Percentiles rank a stretch among this genome's conserved stretches.
These are phyloP conservation scores for Oscheius sp. DNA, from an alignment of 2,888 invertebrate genomes.

Conservation along the genomic window DNA sequence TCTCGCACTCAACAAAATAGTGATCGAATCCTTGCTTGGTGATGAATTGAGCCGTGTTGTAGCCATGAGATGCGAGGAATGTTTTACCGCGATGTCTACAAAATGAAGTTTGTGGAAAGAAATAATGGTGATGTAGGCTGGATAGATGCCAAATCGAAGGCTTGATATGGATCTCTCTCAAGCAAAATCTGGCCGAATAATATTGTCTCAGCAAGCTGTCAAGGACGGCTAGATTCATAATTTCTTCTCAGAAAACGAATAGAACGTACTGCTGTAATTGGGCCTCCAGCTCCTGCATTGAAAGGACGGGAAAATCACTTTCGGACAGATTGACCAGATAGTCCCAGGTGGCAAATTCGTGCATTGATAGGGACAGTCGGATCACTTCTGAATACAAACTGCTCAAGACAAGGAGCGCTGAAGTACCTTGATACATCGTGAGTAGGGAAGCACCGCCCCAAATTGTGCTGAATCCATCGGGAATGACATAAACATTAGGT, in stretches of 20 bases:
- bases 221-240: too few species aligned
- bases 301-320: constrained; percentile 68
- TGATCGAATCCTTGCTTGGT: constrained; percentile 96
- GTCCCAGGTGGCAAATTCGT: constrained; percentile 62
- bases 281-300: constrained; percentile 66
- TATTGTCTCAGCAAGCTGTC: too few species aligned
- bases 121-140: too few species aligned
- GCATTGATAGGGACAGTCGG: constrained; percentile 32
- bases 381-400: constrained; percentile 36
- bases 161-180: too few species aligned
- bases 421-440: constrained; percentile 81
- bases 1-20: constrained; percentile 96
- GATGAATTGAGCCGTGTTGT: constrained; percentile 84
- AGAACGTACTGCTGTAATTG: constrained; percentile 27
- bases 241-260: not conserved
- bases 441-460: constrained; percentile 99
- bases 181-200: too few species aligned
- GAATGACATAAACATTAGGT: constrained; percentile 60
- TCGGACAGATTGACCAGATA: constrained; percentile 72
- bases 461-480: constrained; percentile 80
- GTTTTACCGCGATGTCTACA: constrained; percentile 82
- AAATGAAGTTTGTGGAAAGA: not conserved
- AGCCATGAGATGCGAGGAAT: constrained; percentile 95
- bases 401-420: not conserved
- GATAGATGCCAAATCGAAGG: too few species aligned